Base-by-base conservation (phyloP, 2,113 vertebrate species). In the Arothron firmamentum region DNA sequence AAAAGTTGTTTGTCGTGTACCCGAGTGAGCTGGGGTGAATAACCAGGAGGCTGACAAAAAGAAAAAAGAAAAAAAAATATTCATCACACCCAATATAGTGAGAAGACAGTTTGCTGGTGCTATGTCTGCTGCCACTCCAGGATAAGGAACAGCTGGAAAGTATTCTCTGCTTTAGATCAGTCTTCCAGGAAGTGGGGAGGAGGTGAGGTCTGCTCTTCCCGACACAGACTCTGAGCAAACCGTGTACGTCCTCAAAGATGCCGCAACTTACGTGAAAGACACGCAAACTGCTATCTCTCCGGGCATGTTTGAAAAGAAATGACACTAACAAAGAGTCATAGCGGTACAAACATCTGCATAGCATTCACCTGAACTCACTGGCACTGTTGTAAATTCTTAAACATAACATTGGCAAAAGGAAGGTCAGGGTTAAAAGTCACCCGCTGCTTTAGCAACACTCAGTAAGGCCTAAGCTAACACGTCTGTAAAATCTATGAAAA, bases 401-500 rank as follows among this genome's bases (percentile, higher is more conserved):
- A 70, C 62, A 63, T 51, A 74, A 80, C 56, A 62, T 58, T 59
- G 65, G 64, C 72, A 78, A 75, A 85, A n/a, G 74, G 74, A 8
- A 62, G 62, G 62, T 57, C 48, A 41, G 62, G 73, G 50, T 78
- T 78, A 78, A 77, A 78, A 81, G 65, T 62, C 21, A 57, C 64
- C 18, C 76, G 74, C 76, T 81, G 69, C 66, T 80, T 60, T 34
- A 72, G 62, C 70, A 76, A 76, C 70, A 68, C 59, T 79, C 66
- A 38, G 60, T 74, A 82, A 80, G 80, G 83, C 74, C 74, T 71
- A 63, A 38, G 54, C 70, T 80, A 84, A 75, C 77, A 82, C 47
- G 21, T 65, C 62, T 62, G 63, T 79, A 75, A 75, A 84, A 81
- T 79, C 59, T 64, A 70, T 83, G 74, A 83, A 83, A 87, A 82